Evolutionary conservation across 1,140 invertebrate species (phyloP), one percentile per base, ranked within the genome.

Genomic region (Bombus affinis): DNA sequence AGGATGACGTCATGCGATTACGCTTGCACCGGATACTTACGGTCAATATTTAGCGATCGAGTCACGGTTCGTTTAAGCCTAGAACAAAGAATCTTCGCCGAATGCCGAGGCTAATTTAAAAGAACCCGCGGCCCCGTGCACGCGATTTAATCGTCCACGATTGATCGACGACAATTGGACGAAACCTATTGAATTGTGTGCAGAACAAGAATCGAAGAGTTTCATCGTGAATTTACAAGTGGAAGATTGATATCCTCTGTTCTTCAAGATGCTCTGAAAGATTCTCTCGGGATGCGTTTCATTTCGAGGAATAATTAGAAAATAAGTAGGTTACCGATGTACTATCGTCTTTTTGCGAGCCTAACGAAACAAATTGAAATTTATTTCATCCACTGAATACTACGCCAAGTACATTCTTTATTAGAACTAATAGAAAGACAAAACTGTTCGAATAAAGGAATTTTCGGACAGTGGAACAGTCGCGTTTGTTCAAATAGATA

Each of bases 31-130:
- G 65, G 74, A 68, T 83, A 78, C 62, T 70, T 42, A 66, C 28
- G 25, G 74, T 70, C 74, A 78, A 83, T 83, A 83, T 83, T 83
- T 83, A 77, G 65, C 74, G 73, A 83, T 83, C 81, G 80, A 81
- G 53, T 47, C 62, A 68, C 59, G 57, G 32, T 75, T n/a, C 42
- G 42, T 10, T n/a, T 35, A 32, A n/a, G 68, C 71, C 39, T 42
- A 25, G 53, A 82, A 82, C 72, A 66, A 82, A 66, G 81, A 66
- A 35, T 47, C 10, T 28, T 37, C 47, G 47, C 15, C 47, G 47
- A 53, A n/a, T n/a, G 70, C 39, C 59, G 25, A 25, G 44, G 53
- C 79, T 39, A 72, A 53, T 70, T 72, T 81, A 37, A 81, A 81
- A 39, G 22, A 65, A 44, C 32, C 66, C 22, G 66, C 18, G 66